Evolutionary conservation across 2,797 vertebrate species (phyloP).

Genomic region (Menidia menidia): DNA sequence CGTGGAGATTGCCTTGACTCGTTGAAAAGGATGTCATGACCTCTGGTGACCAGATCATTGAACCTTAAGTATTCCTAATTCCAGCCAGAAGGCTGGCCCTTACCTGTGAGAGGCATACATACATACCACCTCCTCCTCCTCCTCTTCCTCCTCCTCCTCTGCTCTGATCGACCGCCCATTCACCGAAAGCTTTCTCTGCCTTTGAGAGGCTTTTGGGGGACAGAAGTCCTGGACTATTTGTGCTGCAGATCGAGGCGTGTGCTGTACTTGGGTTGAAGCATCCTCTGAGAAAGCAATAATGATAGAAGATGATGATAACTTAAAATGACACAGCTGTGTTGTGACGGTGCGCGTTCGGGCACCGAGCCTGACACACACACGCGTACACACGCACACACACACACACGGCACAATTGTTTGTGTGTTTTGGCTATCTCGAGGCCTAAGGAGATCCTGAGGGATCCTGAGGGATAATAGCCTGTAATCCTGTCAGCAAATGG

Average conservation of each 20-base stretch:
- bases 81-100: slow-evolving; percentile 3
- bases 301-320: slow-evolving; percentile 79
- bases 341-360: slow-evolving; percentile 58
- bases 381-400: slow-evolving; percentile 41
- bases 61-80: slow-evolving; percentile 22
- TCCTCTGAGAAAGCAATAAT: slow-evolving; percentile 74
- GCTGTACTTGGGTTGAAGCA: slow-evolving; percentile 68
- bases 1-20: slow-evolving; percentile 23
- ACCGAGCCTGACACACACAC: slow-evolving; percentile 26
- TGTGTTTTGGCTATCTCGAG: slow-evolving; percentile 76
- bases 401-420: slow-evolving; percentile 64
- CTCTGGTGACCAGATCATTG: slow-evolving; percentile 33
- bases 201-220: slow-evolving; percentile 49
- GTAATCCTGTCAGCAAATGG: slow-evolving; percentile 88
- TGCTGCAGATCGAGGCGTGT: slow-evolving; percentile 55
- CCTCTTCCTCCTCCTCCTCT: slow-evolving; percentile 2
- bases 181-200: slow-evolving; percentile 43
- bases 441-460: slow-evolving; percentile 76
- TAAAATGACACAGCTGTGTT: slow-evolving; percentile 78
- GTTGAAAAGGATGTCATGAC: slow-evolving; percentile 24
- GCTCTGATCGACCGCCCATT: slow-evolving; percentile 35
- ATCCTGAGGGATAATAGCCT: slow-evolving; percentile 78
- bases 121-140: slow-evolving; percentile 14
- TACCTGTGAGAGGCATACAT: slow-evolving; percentile 23
- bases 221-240: slow-evolving; percentile 52